Conservation (phyloP, 2,888 invertebrate species). For the Drosophila barbarae region DNA sequence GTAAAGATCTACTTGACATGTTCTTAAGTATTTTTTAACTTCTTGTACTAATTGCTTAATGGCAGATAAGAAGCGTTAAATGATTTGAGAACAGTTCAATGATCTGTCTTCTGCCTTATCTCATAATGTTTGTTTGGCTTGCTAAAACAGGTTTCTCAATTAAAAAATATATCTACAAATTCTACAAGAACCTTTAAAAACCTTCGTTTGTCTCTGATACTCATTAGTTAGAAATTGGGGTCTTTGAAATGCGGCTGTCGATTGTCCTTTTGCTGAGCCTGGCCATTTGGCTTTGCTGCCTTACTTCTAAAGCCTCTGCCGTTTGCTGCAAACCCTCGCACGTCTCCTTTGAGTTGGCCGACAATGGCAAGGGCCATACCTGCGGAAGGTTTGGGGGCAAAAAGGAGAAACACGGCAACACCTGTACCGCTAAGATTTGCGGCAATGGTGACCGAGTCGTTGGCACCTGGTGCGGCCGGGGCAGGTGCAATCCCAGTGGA, state of each 20-base stretch:
- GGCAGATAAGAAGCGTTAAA: background rate
- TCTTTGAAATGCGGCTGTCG: background rate
- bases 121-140: background rate
- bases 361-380: slow-evolving; percentile 1
- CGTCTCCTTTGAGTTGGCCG: slow-evolving; percentile 39
- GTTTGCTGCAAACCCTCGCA: slow-evolving; percentile 48
- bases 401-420: slow-evolving; percentile 20
- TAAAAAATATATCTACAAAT: background rate
- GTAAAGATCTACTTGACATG: background rate
- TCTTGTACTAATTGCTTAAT: slow-evolving; percentile 1
- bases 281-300: slow-evolving; percentile 25
- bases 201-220: too few species aligned
- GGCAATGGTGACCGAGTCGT: slow-evolving; percentile 30
- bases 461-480: slow-evolving; percentile 46
- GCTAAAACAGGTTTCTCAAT: slow-evolving; percentile 2
- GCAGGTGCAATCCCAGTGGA: slow-evolving; percentile 40
- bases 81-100: background rate
- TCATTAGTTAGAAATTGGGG: background rate
- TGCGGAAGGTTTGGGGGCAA: slow-evolving; percentile 49
- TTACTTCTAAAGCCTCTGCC: slow-evolving; percentile 17
- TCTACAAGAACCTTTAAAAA: background rate
- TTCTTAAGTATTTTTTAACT: background rate
- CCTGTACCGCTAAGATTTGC: slow-evolving; percentile 43
- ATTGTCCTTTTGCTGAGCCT: slow-evolving; percentile 10
- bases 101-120: background rate